phyloP scores from a whole-genome alignment of 2,888 invertebrate genomes.

The Monopis laevigella region DNA sequence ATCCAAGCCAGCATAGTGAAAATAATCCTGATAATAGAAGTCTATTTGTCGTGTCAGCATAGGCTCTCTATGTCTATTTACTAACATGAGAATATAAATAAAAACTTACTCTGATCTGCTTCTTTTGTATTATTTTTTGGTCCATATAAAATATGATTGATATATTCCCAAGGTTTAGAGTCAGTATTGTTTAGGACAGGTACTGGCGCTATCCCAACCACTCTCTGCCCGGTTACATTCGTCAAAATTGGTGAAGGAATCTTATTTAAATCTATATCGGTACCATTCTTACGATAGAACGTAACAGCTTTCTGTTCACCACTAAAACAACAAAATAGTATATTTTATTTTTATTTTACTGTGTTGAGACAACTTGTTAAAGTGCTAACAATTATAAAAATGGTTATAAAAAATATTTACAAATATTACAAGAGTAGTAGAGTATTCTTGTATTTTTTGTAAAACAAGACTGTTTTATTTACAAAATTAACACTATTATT shows the following conservation, averaged over 20 bases:
- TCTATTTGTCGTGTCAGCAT: too few relatives aligned
- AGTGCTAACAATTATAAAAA: too few relatives aligned
- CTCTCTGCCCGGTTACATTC: constrained; percentile 45
- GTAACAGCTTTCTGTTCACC: constrained; percentile 46
- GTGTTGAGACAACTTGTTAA: too few relatives aligned
- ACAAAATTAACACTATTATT: too few relatives aligned
- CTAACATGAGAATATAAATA: not conserved
- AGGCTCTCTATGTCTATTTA: too few relatives aligned
- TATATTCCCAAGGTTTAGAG: constrained; percentile 25
- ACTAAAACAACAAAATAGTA: constrained; percentile 25
- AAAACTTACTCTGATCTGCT: not conserved
- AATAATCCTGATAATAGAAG: too few relatives aligned
- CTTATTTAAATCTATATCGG: constrained; percentile 34
- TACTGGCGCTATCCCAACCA: constrained; percentile 38
- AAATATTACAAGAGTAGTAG: too few relatives aligned
- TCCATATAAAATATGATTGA: constrained; percentile 5
- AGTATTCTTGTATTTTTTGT: too few relatives aligned
- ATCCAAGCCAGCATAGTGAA: too few relatives aligned
- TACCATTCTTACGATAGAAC: constrained; percentile 42
- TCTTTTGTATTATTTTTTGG: constrained; percentile 1
- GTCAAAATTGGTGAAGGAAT: constrained; percentile 40
- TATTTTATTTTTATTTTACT: too few relatives aligned
- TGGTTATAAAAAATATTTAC: too few relatives aligned
- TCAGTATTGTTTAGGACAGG: constrained; percentile 3
- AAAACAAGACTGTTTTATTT: too few relatives aligned